Conservation (phyloP, 2,888 invertebrate genomes). For the Mesoligia furuncula region DNA sequence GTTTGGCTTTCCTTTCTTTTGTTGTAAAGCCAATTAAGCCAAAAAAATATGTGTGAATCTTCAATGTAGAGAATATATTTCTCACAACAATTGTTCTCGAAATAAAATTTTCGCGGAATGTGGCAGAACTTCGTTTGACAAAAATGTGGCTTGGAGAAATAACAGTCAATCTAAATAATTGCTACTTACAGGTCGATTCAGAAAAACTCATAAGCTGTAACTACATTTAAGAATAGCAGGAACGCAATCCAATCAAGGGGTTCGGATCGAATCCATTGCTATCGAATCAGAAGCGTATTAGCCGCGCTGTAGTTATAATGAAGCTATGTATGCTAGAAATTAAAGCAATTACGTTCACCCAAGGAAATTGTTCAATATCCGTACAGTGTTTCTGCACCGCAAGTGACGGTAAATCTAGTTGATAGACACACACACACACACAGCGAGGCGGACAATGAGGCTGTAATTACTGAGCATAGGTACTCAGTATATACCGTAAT, state of each 20-base stretch:
- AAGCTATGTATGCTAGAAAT: slow-evolving; percentile 64
- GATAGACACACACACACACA: slow-evolving; percentile 61
- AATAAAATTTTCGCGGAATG: slow-evolving; percentile 20
- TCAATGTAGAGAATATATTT: slow-evolving; percentile 42
- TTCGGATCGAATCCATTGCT: slow-evolving; percentile 39
- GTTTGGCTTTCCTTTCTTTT: not conserved
- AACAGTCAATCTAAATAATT: slow-evolving; percentile 39
- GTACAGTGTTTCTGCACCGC: slow-evolving; percentile 62
- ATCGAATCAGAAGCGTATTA: slow-evolving; percentile 46
- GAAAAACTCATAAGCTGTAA: slow-evolving; percentile 32
- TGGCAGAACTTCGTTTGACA: slow-evolving; percentile 20
- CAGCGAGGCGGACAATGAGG: slow-evolving; percentile 61
- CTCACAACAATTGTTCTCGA: slow-evolving; percentile 27
- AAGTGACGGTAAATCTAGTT: slow-evolving; percentile 66
- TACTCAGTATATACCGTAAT: slow-evolving; percentile 22
- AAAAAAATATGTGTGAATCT: slow-evolving; percentile 47
- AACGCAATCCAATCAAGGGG: slow-evolving; percentile 54
- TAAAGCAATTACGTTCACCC: slow-evolving; percentile 74
- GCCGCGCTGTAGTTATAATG: slow-evolving; percentile 35
- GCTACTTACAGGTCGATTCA: slow-evolving; percentile 13
- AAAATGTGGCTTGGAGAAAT: slow-evolving; percentile 19
- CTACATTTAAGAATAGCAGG: slow-evolving; percentile 32
- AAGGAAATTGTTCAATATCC: slow-evolving; percentile 83
- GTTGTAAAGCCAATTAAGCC: slow-evolving; percentile 29
- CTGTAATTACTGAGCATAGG: slow-evolving; percentile 57